Evolutionary conservation across 2,888 invertebrate species (phyloP).

Genomic region (Zeuzera pyrina): DNA sequence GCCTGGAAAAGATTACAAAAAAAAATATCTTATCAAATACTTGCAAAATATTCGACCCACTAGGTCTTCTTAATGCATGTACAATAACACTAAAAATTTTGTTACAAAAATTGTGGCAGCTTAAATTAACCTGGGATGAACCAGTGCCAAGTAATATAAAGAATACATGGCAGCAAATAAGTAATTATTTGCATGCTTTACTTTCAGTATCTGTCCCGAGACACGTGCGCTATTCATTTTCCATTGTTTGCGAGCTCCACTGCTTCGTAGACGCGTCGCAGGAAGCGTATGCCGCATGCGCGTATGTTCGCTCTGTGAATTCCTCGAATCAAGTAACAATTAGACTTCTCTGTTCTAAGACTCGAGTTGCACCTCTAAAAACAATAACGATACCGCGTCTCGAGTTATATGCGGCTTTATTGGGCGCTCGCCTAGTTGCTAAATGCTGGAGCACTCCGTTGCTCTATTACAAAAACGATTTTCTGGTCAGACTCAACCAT

Average conservation of each 20-base stretch:
- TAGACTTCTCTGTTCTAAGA: too few relatives aligned
- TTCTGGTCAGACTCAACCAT: slow-evolving; percentile 14
- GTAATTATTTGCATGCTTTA: background rate
- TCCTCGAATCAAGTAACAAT: too few relatives aligned
- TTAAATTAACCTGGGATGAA: background rate
- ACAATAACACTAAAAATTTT: background rate
- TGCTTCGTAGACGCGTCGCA: slow-evolving; percentile 13
- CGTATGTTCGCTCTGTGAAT: too few relatives aligned
- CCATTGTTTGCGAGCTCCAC: slow-evolving; percentile 8
- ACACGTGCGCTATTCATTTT: slow-evolving; percentile 1
- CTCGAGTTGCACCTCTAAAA: too few relatives aligned
- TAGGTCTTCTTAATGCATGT: background rate
- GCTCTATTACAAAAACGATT: too few relatives aligned
- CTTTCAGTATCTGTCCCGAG: background rate
- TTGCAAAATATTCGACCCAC: background rate
- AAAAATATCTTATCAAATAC: too few relatives aligned
- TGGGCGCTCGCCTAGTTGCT: too few relatives aligned
- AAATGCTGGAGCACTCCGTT: slow-evolving; percentile 2
- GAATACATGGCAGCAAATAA: background rate
- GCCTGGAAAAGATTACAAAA: too few relatives aligned
- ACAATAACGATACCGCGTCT: too few relatives aligned
- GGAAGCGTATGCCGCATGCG: too few relatives aligned
- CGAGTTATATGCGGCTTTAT: too few relatives aligned
- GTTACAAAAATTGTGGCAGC: background rate
- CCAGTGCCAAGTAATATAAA: background rate